A percentile compares a stretch with the other conserved stretches of the same genome.
Conservation (phyloP, 1,140 invertebrate species). For the Cyclina sinensis region DNA sequence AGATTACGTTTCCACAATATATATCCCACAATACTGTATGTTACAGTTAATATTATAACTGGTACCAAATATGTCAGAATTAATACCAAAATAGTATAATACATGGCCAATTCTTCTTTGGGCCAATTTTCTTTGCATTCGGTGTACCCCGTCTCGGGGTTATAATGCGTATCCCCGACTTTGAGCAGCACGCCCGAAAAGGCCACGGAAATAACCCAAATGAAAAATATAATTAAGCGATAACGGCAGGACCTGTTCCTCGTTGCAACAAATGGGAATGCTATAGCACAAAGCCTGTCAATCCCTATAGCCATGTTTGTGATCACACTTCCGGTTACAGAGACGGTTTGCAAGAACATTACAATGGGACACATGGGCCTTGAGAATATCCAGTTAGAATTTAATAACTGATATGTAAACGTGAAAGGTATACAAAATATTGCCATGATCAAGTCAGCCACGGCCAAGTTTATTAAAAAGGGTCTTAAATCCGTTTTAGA, state of each 20-base stretch:
- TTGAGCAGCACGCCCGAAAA: constrained; percentile 86
- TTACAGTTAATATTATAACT: constrained; percentile 86
- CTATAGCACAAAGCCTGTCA: constrained; percentile 84
- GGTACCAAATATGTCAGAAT: constrained; percentile 88
- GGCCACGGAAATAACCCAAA: constrained; percentile 87
- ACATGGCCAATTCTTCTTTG: constrained; percentile 73
- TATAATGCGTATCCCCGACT: constrained; percentile 81
- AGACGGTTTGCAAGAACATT: constrained; percentile 82
- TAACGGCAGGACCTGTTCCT: constrained; percentile 75
- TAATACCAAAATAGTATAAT: constrained; percentile 87
- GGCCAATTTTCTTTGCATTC: constrained; percentile 82
- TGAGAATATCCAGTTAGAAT: constrained; percentile 83
- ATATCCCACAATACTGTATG: constrained; percentile 87
- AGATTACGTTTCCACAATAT: constrained; percentile 86
- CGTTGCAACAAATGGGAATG: constrained; percentile 80
- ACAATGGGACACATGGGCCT: constrained; percentile 84
- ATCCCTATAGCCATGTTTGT: constrained; percentile 86
- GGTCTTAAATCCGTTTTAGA: constrained; percentile 83
- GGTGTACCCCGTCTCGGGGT: constrained; percentile 42
- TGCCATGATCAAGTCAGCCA: constrained; percentile 86
- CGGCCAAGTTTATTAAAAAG: constrained; percentile 93
- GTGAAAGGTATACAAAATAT: constrained; percentile 87
- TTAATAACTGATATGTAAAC: constrained; percentile 81
- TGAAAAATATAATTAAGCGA: constrained; percentile 84
- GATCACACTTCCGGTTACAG: constrained; percentile 84